Conservation (phyloP, 1,140 invertebrate species). For the Drosophila lowei region DNA sequence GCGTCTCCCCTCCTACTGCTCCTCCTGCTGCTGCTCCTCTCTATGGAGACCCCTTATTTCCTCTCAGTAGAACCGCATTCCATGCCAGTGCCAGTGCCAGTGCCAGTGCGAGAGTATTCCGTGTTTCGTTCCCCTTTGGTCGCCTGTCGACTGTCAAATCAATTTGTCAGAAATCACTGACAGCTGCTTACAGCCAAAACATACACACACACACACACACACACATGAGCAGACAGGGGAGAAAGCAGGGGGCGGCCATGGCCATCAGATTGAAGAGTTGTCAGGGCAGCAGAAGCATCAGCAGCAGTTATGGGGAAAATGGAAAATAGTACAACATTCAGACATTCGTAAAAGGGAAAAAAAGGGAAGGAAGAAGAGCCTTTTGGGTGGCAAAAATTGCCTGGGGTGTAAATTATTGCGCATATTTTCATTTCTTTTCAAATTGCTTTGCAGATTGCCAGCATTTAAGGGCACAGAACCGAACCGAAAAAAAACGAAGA, state of each 20-base stretch:
- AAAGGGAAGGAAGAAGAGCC: too few species aligned
- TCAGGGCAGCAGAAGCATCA: slow-evolving; percentile 2
- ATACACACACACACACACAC: slow-evolving; percentile 53
- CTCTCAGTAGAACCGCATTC: too few species aligned
- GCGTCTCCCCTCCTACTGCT: background rate
- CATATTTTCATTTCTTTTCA: slow-evolving; percentile 78
- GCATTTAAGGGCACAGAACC: slow-evolving; percentile 40
- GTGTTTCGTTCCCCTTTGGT: slow-evolving; percentile 36
- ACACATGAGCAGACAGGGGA: background rate
- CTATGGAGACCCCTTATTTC: background rate
- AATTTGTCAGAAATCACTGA: slow-evolving; percentile 82
- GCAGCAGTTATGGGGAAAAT: slow-evolving; percentile 12
- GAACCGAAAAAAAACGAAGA: slow-evolving; percentile 29
- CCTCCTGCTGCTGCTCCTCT: slow-evolving; percentile 6
- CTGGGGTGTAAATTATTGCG: slow-evolving; percentile 80
- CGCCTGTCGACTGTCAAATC: slow-evolving; percentile 80
- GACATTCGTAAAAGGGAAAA: slow-evolving; percentile 8
- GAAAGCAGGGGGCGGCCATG: too few species aligned
- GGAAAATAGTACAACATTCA: slow-evolving; percentile 24
- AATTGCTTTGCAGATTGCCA: slow-evolving; percentile 78
- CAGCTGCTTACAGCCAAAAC: slow-evolving; percentile 80
- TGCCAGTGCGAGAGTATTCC: background rate
- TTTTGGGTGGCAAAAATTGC: slow-evolving; percentile 46
- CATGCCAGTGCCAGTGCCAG: too few species aligned
- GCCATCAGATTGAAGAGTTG: too few species aligned